Base-by-base conservation (phyloP, 2,888 invertebrate species). In the Agrochola litura region DNA sequence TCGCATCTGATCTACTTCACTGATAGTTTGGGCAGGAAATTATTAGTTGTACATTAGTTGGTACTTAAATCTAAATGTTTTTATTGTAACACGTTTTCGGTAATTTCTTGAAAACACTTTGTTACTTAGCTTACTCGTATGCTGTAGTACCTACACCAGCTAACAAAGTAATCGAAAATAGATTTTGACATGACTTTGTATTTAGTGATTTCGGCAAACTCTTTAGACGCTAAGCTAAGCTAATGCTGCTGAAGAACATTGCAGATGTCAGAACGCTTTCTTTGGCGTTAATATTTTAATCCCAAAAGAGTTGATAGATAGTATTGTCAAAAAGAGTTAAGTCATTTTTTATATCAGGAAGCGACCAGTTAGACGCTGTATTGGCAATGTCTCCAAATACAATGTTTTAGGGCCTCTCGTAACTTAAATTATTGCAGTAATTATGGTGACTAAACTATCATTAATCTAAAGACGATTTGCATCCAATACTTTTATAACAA, bases 1-100 rank as follows among this genome's bases (percentile, higher is more conserved):
- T 86, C 75, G 79, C 84, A 89, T 88, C 89, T 89, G 91, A 91
- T 91, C 91, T 90, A 93, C 89, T 91, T 91, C 82, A 73, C 75
- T 86, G 89, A 91, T 90, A 89, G 87, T 89, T 89, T 87, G 74
- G 87, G 85, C 80, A 90, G 88, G 89, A 90, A 91, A 88, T 89
- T 84, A 86, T 86, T 88, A 72, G 76, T 81, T 78, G 67, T 82
- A 80, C 74, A 85, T 86, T 85, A 81, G 70, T 76, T 67, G 16
- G n/a, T 70, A 64, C 71, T 72, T 76, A 76, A 76, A 81, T 78
- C 25, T 63, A 56, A 79, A 72, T 41, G 30, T 41, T 69, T 76
- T 43, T 77, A 54, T 72, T 69, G 58, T 73, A 56, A 46, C 19
- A 41, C 8, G 6, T 30, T 72, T 67, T 54, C 1, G 67, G 43